Percentiles rank a stretch among this genome's conserved stretches.
These are phyloP conservation scores for Aepyceros melampus DNA, from an alignment of 2,113 vertebrate genomes.

Conservation along the genomic window DNA sequence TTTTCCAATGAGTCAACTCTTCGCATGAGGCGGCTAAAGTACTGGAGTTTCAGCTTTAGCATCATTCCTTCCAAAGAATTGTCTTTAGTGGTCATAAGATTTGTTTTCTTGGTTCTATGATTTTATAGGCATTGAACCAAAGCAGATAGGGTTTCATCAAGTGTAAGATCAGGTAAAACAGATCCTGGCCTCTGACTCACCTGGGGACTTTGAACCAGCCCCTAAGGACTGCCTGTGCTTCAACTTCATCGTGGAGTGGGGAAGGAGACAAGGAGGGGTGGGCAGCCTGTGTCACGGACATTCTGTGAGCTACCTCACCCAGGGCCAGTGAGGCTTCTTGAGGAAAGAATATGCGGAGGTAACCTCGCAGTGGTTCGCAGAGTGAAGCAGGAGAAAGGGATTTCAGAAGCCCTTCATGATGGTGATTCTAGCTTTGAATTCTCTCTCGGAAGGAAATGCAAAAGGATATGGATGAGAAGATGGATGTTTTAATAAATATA, in stretches of 20 bases:
- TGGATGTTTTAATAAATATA: constrained; percentile 61
- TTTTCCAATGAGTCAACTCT: no score
- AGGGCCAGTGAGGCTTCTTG: neutral
- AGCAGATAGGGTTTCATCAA: neutral
- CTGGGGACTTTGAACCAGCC: neutral
- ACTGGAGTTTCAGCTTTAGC: no score
- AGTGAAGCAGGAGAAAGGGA: neutral
- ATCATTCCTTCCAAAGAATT: no score
- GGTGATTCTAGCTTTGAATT: neutral
- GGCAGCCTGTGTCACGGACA: fast-evolving
- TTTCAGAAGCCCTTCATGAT: neutral
- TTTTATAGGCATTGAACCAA: neutral
- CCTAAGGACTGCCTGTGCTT: neutral
- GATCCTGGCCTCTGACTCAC: neutral
- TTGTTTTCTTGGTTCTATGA: neutral
- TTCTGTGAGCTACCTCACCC: neutral
- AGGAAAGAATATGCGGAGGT: neutral
- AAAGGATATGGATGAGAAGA: constrained; percentile 68
- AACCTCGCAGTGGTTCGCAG: neutral
- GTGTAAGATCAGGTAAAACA: neutral
- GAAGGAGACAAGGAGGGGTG: neutral
- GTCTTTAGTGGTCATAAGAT: neutral
- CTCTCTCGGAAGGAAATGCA: constrained; percentile 69
- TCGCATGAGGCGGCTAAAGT: no score
- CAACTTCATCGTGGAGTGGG: neutral